phyloP scores from a whole-genome alignment of 2,797 vertebrate species.

The Centroberyx gerrardi region DNA sequence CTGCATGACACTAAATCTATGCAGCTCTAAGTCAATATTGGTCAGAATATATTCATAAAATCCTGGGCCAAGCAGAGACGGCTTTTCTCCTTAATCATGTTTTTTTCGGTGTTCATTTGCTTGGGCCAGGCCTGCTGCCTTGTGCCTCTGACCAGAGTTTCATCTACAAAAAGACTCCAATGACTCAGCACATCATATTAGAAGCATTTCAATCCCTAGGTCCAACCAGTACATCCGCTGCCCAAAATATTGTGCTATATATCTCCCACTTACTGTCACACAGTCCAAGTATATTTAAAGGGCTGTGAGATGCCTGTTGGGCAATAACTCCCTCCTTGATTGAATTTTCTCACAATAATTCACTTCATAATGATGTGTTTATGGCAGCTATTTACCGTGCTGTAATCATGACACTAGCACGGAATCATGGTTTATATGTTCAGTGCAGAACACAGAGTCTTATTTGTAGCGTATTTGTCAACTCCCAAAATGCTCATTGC shows the following conservation, averaged over 20 bases:
- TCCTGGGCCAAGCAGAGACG: neutral
- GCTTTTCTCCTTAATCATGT: conserved; percentile 32
- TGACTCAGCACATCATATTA: conserved; percentile 52
- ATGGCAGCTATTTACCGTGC: neutral
- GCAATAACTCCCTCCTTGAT: neutral
- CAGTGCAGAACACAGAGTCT: neutral
- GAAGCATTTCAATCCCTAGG: conserved; percentile 2
- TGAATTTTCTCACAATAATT: conserved; percentile 11
- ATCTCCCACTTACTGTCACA: conserved; percentile 13
- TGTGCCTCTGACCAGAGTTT: conserved; percentile 55
- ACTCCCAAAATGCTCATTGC: neutral
- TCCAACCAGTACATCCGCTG: conserved; percentile 4
- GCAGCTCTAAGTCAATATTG: conserved; percentile 23
- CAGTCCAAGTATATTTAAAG: neutral
- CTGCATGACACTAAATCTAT: conserved; percentile 27
- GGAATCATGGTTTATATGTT: conserved; percentile 18
- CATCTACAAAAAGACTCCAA: conserved; percentile 43
- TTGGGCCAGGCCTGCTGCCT: conserved; percentile 46
- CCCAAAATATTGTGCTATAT: conserved; percentile 15
- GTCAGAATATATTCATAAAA: conserved; percentile 27
- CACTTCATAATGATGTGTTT: neutral
- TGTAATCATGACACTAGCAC: neutral
- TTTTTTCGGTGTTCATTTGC: conserved; percentile 45
- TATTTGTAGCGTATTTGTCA: neutral
- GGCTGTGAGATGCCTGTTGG: neutral